phyloP scores from a whole-genome alignment of 2,888 invertebrate species.

The Argynnis bischoffii region DNA sequence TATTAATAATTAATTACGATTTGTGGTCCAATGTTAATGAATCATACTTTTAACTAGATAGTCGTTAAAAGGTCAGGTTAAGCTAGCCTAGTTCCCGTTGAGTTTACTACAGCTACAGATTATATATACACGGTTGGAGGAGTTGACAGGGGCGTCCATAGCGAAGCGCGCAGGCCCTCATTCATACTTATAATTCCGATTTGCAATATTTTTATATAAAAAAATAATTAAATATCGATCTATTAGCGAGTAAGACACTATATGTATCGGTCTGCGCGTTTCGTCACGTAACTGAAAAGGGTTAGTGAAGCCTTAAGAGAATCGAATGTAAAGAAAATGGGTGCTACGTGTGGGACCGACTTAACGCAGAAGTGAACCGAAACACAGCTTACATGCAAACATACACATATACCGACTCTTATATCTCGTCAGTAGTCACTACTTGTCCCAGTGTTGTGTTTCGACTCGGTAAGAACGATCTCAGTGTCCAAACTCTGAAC shows the following conservation, averaged over 20 bases:
- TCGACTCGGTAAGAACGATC: conserved; percentile 57
- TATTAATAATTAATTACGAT: conserved; percentile 79
- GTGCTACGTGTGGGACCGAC: conserved; percentile 69
- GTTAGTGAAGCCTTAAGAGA: conserved; percentile 59
- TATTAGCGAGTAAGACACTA: conserved; percentile 54
- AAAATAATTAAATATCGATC: conserved; percentile 54
- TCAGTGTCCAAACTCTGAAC: conserved; percentile 76
- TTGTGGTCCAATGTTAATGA: conserved; percentile 82
- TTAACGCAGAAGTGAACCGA: conserved; percentile 32
- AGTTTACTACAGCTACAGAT: conserved; percentile 45
- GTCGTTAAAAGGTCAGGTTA: conserved; percentile 64
- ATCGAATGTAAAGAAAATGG: conserved; percentile 55
- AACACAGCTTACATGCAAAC: conserved; percentile 18
- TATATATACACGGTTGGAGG: conserved; percentile 36
- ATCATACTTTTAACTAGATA: conserved; percentile 79
- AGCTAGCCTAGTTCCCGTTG: conserved; percentile 65
- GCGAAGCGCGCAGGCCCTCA: conserved; percentile 37
- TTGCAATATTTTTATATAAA: conserved; percentile 68
- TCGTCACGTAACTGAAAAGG: conserved; percentile 52
- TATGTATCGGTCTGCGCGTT: conserved; percentile 48
- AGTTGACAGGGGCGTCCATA: conserved; percentile 42
- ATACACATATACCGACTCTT: conserved; percentile 31
- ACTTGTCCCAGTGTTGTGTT: conserved; percentile 55
- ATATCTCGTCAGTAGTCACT: background rate
- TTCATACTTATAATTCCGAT: conserved; percentile 36